Percentiles rank a stretch among this genome's conserved stretches.
Conservation (phyloP, 2,797 vertebrate genomes). For the Galago senegalensis region DNA sequence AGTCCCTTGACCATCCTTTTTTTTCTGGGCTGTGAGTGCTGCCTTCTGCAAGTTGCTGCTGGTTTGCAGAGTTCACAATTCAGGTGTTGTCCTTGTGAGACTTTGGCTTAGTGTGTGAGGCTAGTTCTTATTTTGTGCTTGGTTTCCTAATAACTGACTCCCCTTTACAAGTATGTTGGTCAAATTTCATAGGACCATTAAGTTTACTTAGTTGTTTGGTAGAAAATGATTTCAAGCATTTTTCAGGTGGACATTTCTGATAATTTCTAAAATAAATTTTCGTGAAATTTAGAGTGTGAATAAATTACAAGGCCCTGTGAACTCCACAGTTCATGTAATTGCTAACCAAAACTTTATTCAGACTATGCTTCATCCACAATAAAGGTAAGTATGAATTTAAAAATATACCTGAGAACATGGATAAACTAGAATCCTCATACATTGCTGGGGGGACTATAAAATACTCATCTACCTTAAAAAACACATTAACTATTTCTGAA, state of each 20-base stretch:
- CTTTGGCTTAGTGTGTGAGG: not conserved
- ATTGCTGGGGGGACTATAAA: not conserved
- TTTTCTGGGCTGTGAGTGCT: not conserved
- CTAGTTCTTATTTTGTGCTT: not conserved
- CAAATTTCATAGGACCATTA: not conserved
- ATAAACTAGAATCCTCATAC: not conserved
- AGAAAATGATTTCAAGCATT: not conserved
- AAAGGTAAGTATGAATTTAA: conserved; percentile 23
- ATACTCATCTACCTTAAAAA: not conserved
- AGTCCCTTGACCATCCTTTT: not conserved
- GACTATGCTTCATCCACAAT: not conserved
- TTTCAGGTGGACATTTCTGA: conserved; percentile 36
- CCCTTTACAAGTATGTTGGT: not conserved
- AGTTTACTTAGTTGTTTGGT: not conserved
- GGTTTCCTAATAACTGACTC: not conserved
- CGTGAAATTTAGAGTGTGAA: not conserved
- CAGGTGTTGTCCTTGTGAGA: not conserved
- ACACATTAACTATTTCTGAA: conserved; percentile 44
- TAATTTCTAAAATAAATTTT: not conserved
- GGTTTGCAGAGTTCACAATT: conserved; percentile 23
- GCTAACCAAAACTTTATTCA: not conserved
- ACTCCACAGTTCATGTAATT: not conserved
- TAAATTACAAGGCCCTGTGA: not conserved
- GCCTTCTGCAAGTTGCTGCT: not conserved
- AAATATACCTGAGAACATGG: not conserved